Evolutionary conservation across 2,797 vertebrate genomes (phyloP), one percentile per base, ranked within the genome.

Genomic region (Microctenopoma lineatum): DNA sequence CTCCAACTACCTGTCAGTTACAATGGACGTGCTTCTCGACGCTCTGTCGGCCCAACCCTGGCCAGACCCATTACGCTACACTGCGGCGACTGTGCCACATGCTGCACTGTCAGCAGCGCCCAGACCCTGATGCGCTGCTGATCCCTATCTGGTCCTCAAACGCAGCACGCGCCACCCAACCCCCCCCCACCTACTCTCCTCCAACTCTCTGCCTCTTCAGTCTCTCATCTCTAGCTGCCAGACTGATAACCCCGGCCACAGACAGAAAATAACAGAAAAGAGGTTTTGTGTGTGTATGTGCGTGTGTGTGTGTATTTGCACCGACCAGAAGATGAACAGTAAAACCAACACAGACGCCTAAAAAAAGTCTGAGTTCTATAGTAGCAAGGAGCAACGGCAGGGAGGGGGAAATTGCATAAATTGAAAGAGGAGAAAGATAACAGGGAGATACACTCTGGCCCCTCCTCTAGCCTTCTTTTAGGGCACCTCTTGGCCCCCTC

Each of bases 1-100:
- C 53, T 62, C 71, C 88, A 89, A 83, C 88, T 41, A 26, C 72
- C 93, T 94, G 96, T 96, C 95, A 91, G 90, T 93, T 92, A 92
- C 69, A 65, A 42, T 15, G 66, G 32, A 89, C 75, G 64, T 81
- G 90, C 87, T 81, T 83, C 84, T 93, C 92, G 94, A 94, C 92
- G 93, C 89, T 93, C 59, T 42, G 66, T 89, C 90, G 29, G 81
- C 61, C 59, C 32, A 13, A 29, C 36, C 73, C 90, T 88, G 36
- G 79, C 52, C 79, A 88, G 85, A 79, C 44, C 73, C 61, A 66
- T 64, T 77, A 68, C 65, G 65, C 58, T 26, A 71, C 13, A n/a
- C 59, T 51, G 79, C 34, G 41, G 60, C 54, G 65, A 72, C 66
- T 15, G 39, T 73, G 47, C 69, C 52, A 50, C 74, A 50, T 72